Evolutionary conservation across 2,113 vertebrate genomes (phyloP).

Genomic region (Odontophorus gujanensis): DNA sequence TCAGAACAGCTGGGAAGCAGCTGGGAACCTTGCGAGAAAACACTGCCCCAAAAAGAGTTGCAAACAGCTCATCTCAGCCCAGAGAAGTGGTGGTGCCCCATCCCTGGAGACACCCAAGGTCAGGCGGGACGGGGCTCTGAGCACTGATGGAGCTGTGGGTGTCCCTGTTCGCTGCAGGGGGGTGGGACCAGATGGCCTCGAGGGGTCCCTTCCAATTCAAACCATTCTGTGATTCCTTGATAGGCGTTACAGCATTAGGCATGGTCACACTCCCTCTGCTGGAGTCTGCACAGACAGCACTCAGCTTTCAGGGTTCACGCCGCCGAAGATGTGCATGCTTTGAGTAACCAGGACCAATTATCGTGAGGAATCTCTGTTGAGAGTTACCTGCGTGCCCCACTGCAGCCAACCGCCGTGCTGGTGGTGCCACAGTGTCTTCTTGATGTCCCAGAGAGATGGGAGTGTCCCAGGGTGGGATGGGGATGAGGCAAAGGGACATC

Average conservation of each 20-base stretch:
- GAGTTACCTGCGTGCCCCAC: accelerated
- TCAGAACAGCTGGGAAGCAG: background rate
- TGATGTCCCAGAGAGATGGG: accelerated
- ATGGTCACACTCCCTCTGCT: slow-evolving; percentile 56
- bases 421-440: accelerated
- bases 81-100: too few relatives aligned
- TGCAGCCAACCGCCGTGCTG: accelerated
- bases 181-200: too few relatives aligned
- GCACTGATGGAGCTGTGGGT: too few relatives aligned
- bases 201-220: too few relatives aligned
- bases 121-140: too few relatives aligned
- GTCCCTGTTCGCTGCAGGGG: too few relatives aligned
- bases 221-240: too few relatives aligned
- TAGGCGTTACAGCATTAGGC: accelerated
- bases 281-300: background rate
- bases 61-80: background rate
- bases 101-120: too few relatives aligned
- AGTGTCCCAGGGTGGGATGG: background rate
- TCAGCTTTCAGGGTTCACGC: accelerated
- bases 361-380: too few relatives aligned
- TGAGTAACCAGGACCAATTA: accelerated
- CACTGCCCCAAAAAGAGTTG: background rate
- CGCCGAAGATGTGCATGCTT: accelerated
- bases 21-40: background rate
- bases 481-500: accelerated